These are phyloP conservation scores for Hippocampus zosterae DNA, from an alignment of 2,113 vertebrate species.

Conservation along the genomic window DNA sequence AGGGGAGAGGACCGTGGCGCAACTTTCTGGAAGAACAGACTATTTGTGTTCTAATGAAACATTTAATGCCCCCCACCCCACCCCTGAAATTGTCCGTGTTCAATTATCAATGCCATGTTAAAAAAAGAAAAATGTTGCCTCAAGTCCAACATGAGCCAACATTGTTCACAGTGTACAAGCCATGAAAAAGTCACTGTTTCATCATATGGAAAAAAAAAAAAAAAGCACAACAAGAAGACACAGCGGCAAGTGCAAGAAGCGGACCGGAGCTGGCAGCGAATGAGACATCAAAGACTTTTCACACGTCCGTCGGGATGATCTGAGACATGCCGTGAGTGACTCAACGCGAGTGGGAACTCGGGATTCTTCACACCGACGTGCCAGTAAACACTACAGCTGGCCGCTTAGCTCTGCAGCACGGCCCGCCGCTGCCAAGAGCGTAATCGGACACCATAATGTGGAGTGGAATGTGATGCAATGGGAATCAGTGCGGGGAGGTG, in stretches of 20 bases:
- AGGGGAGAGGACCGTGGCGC: slow-evolving; percentile 1
- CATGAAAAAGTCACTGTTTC: no score
- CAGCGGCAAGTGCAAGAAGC: slow-evolving; percentile 12
- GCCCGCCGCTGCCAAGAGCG: slow-evolving; percentile 36
- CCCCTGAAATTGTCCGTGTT: no score
- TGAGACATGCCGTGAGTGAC: slow-evolving; percentile 41
- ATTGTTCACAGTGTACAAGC: no score
- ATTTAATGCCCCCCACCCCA: slow-evolving; percentile 7
- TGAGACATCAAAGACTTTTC: slow-evolving; percentile 41
- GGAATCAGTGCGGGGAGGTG: slow-evolving; percentile 20
- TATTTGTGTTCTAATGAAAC: slow-evolving; percentile 48
- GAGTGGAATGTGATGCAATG: slow-evolving; percentile 56
- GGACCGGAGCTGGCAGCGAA: slow-evolving; percentile 42
- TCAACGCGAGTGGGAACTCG: slow-evolving; percentile 50
- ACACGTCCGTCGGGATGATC: slow-evolving; percentile 39
- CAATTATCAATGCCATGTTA: no score
- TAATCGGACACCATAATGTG: slow-evolving; percentile 60
- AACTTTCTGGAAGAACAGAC: slow-evolving; percentile 36
- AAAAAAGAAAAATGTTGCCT: no score
- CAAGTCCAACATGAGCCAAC: no score
- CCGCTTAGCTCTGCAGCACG: slow-evolving; percentile 25
- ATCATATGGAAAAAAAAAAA: not conserved
- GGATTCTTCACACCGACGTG: slow-evolving; percentile 43
- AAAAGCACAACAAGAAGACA: not conserved
- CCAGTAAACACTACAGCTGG: slow-evolving; percentile 42